Percentiles rank a stretch among this genome's conserved stretches.
Evolutionary conservation across 1,140 invertebrate species (phyloP).

Genomic region (Acyrthosiphon pisum): DNA sequence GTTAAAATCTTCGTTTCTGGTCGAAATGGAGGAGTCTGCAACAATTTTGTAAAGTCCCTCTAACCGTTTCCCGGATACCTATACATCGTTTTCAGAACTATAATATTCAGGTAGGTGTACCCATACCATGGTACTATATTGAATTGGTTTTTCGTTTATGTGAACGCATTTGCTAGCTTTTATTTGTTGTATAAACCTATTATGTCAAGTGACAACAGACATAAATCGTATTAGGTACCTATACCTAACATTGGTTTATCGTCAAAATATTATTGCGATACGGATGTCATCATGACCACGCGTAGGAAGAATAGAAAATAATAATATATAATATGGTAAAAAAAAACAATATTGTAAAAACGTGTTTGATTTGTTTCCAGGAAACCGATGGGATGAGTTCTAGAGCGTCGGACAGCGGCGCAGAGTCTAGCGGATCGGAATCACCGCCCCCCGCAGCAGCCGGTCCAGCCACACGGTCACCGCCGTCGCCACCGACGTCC

Average conservation of each 20-base stretch:
- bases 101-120: neutral
- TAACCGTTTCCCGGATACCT: neutral
- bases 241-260: neutral
- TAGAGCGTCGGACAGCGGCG: slow-evolving; percentile 55
- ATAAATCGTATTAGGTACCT: neutral
- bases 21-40: neutral
- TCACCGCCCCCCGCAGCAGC: slow-evolving; percentile 29
- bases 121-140: neutral
- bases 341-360: neutral
- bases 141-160: neutral
- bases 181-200: neutral
- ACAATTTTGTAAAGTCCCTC: neutral
- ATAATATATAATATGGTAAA: neutral
- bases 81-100: neutral
- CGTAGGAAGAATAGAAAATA: neutral
- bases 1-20: neutral
- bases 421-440: slow-evolving; percentile 53
- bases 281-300: neutral
- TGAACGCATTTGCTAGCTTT: neutral
- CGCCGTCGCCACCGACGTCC: neutral
- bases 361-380: slow-evolving; percentile 10
- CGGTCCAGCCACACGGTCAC: neutral
- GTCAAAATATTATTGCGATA: neutral
- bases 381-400: slow-evolving; percentile 55
- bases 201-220: neutral